Evolutionary conservation across 2,113 vertebrate genomes (phyloP).

Genomic region (Hucho hucho): DNA sequence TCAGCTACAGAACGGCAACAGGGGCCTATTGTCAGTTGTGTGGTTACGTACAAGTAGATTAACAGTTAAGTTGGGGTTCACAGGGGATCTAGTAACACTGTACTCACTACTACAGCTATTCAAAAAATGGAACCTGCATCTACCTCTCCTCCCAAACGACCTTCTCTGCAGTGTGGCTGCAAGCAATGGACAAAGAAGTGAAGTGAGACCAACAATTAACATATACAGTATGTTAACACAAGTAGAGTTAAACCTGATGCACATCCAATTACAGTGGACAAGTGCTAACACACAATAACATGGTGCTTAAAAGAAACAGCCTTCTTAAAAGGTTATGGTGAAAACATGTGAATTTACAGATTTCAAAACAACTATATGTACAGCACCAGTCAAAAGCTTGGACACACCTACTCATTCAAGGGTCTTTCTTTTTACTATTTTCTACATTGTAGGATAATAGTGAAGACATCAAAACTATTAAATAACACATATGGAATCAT

Average conservation of each 20-base stretch:
- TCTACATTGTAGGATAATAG: no score
- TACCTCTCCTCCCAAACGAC: conserved; percentile 95
- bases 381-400: no score
- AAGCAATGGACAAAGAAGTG: conserved; percentile 84
- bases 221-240: conserved; percentile 34
- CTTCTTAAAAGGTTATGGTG: no score
- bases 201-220: conserved; percentile 61
- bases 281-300: conserved; percentile 14
- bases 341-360: no score
- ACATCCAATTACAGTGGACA: background rate
- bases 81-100: conserved; percentile 70
- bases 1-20: no score
- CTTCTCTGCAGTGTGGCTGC: conserved; percentile 85
- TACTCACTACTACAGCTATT: conserved; percentile 84
- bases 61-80: conserved; percentile 51
- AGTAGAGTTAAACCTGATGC: conserved; percentile 18
- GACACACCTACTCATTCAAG: no score
- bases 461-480: no score
- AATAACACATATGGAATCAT: no score
- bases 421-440: no score
- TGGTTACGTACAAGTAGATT: conserved; percentile 19
- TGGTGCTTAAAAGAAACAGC: background rate
- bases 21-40: background rate
- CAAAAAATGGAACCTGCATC: conserved; percentile 80
- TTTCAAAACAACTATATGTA: background rate